Evolutionary conservation across 2,797 vertebrate species (phyloP).

Genomic region (Megalops cyprinoides): DNA sequence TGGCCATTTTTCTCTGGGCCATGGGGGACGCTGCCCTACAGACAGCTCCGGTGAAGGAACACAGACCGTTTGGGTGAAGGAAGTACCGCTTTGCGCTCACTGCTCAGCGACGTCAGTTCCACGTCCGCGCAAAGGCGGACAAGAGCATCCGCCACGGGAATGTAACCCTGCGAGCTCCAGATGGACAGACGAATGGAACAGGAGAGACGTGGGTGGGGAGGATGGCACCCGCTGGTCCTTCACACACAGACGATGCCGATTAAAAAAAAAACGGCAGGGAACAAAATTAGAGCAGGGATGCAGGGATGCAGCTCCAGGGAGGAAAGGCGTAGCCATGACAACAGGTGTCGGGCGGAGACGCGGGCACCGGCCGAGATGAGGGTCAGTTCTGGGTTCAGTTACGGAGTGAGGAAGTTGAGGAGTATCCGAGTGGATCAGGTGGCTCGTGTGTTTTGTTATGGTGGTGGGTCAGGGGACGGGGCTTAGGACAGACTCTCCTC

Average conservation of each 20-base stretch:
- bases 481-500: conserved; percentile 84
- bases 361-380: not conserved
- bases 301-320: too few relatives aligned
- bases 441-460: conserved; percentile 47
- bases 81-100: not conserved
- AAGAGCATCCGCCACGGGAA: too few relatives aligned
- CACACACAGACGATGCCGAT: too few relatives aligned
- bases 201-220: not conserved
- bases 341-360: too few relatives aligned
- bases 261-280: too few relatives aligned
- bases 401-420: not conserved
- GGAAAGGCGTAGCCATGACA: not conserved
- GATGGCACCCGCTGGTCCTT: too few relatives aligned
- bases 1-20: too few relatives aligned
- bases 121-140: not conserved
- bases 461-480: conserved; percentile 13
- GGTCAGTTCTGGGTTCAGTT: conserved; percentile 6
- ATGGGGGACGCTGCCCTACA: conserved; percentile 13
- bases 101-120: not conserved
- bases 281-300: too few relatives aligned
- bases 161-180: not conserved
- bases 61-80: not conserved
- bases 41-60: not conserved
- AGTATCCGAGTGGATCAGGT: conserved; percentile 33
- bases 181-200: not conserved